Conservation (phyloP, 2,888 invertebrate species). For the Caenorhabditis panamensis region DNA sequence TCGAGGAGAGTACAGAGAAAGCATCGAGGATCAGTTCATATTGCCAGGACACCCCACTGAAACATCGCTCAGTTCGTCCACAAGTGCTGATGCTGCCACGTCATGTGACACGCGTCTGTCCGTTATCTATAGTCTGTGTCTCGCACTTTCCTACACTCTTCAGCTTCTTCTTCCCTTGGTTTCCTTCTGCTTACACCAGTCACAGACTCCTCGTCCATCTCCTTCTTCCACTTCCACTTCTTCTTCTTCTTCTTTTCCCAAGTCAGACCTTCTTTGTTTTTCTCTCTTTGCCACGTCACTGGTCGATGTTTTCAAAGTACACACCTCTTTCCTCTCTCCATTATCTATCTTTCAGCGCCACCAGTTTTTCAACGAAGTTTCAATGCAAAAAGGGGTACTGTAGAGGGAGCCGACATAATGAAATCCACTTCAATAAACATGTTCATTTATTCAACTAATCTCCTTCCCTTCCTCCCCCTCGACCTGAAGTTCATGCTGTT, state of each 20-base stretch:
- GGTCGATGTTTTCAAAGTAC: slow-evolving; percentile 16
- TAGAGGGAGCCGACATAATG: not conserved
- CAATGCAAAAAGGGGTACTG: not conserved
- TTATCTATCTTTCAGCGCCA: not conserved
- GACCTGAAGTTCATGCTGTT: no score
- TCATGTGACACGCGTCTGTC: slow-evolving; percentile 56
- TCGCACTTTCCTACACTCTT: slow-evolving; percentile 27
- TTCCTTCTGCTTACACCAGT: slow-evolving; percentile 51
- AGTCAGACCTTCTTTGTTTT: slow-evolving; percentile 19
- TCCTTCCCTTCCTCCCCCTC: no score
- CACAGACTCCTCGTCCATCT: slow-evolving; percentile 36
- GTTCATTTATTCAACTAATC: no score
- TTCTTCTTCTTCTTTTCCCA: slow-evolving; percentile 10
- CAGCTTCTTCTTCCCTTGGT: slow-evolving; percentile 36
- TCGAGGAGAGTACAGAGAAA: not conserved
- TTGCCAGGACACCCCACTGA: slow-evolving; percentile 22
- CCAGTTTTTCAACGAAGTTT: not conserved
- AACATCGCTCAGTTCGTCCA: slow-evolving; percentile 25
- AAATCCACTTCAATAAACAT: no score
- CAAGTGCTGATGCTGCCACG: slow-evolving; percentile 55
- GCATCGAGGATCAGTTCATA: not conserved
- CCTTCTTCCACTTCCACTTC: slow-evolving; percentile 43
- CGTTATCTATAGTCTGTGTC: slow-evolving; percentile 50
- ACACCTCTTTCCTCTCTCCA: not conserved
- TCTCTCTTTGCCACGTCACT: slow-evolving; percentile 26